These are phyloP conservation scores for Leptinotarsa undecemlineata DNA, from an alignment of 1,140 invertebrate species.

Conservation along the genomic window DNA sequence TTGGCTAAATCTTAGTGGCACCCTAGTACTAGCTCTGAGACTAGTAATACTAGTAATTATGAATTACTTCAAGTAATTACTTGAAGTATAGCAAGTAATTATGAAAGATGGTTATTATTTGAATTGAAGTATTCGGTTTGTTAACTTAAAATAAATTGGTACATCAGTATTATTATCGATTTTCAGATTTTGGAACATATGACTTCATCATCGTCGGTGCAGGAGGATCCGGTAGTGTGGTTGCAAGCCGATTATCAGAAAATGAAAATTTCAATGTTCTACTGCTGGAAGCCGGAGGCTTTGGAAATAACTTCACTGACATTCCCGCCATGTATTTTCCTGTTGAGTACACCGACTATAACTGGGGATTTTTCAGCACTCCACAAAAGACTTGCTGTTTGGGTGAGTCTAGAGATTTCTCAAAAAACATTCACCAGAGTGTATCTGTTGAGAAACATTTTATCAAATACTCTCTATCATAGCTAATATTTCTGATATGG, in stretches of 20 bases:
- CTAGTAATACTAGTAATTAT: no score
- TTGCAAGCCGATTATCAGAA: conserved; percentile 81
- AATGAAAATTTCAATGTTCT: conserved; percentile 72
- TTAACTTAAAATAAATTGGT: no score
- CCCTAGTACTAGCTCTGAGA: no score
- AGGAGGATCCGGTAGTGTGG: conserved; percentile 83
- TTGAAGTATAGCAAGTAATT: no score
- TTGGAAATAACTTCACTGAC: conserved; percentile 59
- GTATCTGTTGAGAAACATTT: no score
- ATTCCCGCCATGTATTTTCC: conserved; percentile 65
- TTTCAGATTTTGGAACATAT: conserved; percentile 55
- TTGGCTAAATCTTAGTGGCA: no score
- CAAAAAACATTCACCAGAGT: no score
- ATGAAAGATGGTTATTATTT: no score
- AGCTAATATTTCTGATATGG: no score
- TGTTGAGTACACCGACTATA: conserved; percentile 61
- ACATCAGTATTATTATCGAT: not conserved
- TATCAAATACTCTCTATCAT: no score
- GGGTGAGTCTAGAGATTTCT: conserved; percentile 16
- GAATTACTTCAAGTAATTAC: no score
- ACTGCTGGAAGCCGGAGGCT: conserved; percentile 77
- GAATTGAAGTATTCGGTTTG: no score
- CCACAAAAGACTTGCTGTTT: conserved; percentile 32
- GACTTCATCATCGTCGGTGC: conserved; percentile 86
- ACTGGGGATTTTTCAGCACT: conserved; percentile 73